Evolutionary conservation across 2,797 vertebrate genomes (phyloP).

Genomic region (Sebastes taczanowskii): DNA sequence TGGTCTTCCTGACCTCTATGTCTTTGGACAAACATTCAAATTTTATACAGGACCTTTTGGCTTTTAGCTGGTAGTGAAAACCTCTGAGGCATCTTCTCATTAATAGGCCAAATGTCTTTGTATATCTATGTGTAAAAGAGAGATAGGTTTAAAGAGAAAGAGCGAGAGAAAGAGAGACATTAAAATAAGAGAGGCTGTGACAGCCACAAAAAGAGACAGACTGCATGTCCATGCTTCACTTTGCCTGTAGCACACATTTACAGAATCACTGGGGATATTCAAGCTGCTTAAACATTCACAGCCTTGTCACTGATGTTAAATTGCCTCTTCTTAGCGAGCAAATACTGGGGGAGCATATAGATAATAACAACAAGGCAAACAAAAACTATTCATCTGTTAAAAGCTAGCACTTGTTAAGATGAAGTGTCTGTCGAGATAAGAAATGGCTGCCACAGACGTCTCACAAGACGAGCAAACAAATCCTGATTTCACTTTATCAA

Average conservation of each 20-base stretch:
- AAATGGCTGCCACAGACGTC: constrained; percentile 10
- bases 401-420: constrained; percentile 33
- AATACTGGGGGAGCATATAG: constrained; percentile 21
- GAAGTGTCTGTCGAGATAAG: constrained; percentile 35
- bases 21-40: background rate
- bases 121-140: background rate
- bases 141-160: background rate
- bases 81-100: background rate
- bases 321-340: constrained; percentile 27
- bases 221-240: constrained; percentile 2
- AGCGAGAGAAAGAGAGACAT: background rate
- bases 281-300: constrained; percentile 45
- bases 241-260: constrained; percentile 30
- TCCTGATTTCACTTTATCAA: constrained; percentile 26
- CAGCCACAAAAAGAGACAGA: constrained; percentile 15
- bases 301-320: constrained; percentile 56
- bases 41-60: background rate
- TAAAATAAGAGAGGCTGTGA: constrained; percentile 2
- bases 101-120: background rate
- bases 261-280: constrained; percentile 20
- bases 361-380: constrained; percentile 50
- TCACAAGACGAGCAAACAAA: constrained; percentile 14
- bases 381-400: constrained; percentile 47
- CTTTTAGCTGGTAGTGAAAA: background rate
- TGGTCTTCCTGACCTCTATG: background rate